Percentiles rank a stretch among this genome's conserved stretches.
phyloP scores from a whole-genome alignment of 2,888 invertebrate species.

The Clitarchus hookeri region DNA sequence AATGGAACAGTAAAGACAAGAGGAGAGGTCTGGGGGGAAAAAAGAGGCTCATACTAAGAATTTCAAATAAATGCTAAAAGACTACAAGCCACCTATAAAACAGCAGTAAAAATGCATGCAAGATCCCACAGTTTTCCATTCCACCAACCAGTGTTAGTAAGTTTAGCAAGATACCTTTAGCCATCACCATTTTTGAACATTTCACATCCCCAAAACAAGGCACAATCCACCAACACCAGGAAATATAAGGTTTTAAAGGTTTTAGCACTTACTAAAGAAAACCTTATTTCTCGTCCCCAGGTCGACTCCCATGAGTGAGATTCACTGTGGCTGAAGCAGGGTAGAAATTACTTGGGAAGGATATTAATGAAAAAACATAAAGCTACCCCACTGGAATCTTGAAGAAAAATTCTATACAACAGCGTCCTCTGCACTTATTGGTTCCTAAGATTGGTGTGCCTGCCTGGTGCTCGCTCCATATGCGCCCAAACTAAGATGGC shows the following conservation, averaged over 20 bases:
- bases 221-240: conserved; percentile 1
- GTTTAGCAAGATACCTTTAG: conserved; percentile 2
- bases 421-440: conserved; percentile 10
- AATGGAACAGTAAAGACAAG: background rate
- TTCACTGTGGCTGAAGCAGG: conserved; percentile 22
- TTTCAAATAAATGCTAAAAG: background rate
- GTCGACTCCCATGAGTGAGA: background rate
- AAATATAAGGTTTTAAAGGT: background rate
- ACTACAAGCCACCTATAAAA: background rate
- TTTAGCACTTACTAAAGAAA: conserved; percentile 25
- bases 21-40: background rate
- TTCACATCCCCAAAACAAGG: background rate
- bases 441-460: conserved; percentile 29
- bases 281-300: conserved; percentile 18
- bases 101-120: background rate
- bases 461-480: conserved; percentile 27
- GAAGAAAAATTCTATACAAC: background rate
- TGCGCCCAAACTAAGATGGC: conserved; percentile 32
- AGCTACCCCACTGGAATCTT: conserved; percentile 19
- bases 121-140: background rate
- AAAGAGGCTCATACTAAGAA: background rate
- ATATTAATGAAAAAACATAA: background rate
- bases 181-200: background rate
- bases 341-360: conserved; percentile 24
- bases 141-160: background rate